phyloP scores from a whole-genome alignment of 2,888 invertebrate species.

The Cantharis rustica region DNA sequence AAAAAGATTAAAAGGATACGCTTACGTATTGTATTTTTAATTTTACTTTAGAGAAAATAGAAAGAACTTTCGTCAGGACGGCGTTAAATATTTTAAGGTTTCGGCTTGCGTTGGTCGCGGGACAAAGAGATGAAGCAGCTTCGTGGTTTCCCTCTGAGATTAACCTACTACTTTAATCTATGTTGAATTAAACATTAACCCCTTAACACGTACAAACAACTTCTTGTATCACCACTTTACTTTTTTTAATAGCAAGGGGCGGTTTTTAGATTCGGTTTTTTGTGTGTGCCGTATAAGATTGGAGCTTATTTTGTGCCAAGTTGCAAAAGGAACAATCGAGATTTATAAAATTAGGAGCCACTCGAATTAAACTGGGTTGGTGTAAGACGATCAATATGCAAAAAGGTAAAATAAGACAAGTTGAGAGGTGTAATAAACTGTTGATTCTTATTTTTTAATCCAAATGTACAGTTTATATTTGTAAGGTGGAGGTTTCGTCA shows the following conservation, averaged over 20 bases:
- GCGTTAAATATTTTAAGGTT: conserved; percentile 42
- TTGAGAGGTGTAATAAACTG: conserved; percentile 17
- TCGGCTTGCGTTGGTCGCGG: conserved; percentile 29
- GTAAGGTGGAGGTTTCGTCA: conserved; percentile 37
- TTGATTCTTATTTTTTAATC: conserved; percentile 19
- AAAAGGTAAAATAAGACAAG: not conserved
- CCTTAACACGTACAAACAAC: conserved; percentile 43
- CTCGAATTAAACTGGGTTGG: not conserved
- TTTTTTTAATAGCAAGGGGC: conserved; percentile 13
- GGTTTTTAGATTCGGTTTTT: not conserved
- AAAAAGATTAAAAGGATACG: conserved; percentile 3
- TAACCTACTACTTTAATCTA: conserved; percentile 50
- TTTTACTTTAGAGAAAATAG: conserved; percentile 40
- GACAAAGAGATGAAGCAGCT: conserved; percentile 28
- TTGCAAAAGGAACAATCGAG: not conserved
- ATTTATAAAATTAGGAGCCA: not conserved
- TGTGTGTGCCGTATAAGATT: not conserved
- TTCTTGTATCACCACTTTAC: conserved; percentile 36
- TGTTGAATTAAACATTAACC: conserved; percentile 49
- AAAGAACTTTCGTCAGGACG: conserved; percentile 43
- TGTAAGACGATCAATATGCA: not conserved
- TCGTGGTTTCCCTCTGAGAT: conserved; percentile 41
- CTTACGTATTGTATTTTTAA: conserved; percentile 43
- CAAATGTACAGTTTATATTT: conserved; percentile 36
- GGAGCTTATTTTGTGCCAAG: not conserved